phyloP scores from a whole-genome alignment of 2,113 vertebrate genomes.

The Turdus rufiventris region DNA sequence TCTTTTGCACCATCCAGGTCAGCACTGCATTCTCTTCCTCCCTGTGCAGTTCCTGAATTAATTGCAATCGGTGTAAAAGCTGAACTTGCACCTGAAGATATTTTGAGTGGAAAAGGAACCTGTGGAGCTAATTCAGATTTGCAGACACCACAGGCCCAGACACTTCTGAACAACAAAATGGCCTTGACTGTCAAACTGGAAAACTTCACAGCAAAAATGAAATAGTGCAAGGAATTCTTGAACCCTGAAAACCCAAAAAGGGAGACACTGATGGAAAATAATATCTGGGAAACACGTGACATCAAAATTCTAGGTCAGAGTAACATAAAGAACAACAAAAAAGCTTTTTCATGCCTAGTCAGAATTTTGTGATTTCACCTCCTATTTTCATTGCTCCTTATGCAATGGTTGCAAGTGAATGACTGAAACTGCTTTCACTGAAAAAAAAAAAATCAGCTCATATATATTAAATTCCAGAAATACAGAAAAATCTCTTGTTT shows the following conservation, averaged over 20 bases:
- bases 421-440: background rate
- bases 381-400: background rate
- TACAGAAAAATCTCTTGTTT: background rate
- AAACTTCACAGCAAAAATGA: background rate
- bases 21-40: background rate
- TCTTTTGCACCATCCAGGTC: background rate
- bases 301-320: background rate
- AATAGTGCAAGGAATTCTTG: background rate
- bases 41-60: background rate
- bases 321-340: background rate
- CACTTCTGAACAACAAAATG: background rate
- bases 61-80: background rate
- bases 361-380: background rate
- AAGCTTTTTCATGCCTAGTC: rapidly evolving
- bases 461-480: background rate
- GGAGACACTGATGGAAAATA: background rate
- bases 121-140: background rate
- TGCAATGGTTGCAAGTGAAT: background rate
- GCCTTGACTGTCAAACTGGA: background rate
- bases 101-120: background rate
- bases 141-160: background rate
- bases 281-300: background rate
- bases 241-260: background rate
- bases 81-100: background rate
- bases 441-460: background rate